Conservation (phyloP, 64 coral and sea anemone species). For the Acropora tenuis region DNA sequence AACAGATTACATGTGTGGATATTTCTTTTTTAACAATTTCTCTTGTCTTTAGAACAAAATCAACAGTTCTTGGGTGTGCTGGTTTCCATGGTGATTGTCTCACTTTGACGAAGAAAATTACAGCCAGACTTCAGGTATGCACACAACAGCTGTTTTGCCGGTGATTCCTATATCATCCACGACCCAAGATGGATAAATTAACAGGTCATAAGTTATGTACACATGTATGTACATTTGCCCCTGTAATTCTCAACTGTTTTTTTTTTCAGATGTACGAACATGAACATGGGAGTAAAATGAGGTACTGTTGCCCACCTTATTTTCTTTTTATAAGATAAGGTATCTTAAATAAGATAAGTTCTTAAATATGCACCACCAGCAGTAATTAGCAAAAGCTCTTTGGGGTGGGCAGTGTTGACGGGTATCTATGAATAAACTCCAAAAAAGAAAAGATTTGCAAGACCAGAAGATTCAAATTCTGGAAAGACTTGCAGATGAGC, state of each 20-base stretch:
- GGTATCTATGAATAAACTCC: too few relatives aligned
- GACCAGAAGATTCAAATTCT: too few relatives aligned
- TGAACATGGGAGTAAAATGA: conserved; percentile 99
- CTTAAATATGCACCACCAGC: too few relatives aligned
- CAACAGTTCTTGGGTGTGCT: conserved; percentile 94
- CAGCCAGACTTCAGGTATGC: conserved; percentile 92
- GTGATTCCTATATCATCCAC: not conserved
- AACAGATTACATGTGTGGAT: not conserved
- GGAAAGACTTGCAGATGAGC: too few relatives aligned
- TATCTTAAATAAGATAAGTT: too few relatives aligned
- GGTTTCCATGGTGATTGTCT: conserved; percentile 99
- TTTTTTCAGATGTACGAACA: conserved; percentile 96
- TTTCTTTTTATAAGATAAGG: too few relatives aligned
- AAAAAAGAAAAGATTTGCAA: too few relatives aligned
- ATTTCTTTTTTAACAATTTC: not conserved
- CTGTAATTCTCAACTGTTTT: not conserved
- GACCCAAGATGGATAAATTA: too few relatives aligned
- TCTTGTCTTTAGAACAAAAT: conserved; percentile 67
- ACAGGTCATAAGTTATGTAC: too few relatives aligned
- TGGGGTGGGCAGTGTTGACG: too few relatives aligned
- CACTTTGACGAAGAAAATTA: conserved; percentile 91
- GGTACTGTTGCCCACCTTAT: conserved; percentile 46
- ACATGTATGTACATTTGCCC: too few relatives aligned
- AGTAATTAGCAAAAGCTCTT: too few relatives aligned
- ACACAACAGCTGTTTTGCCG: not conserved